Evolutionary conservation across 2,113 vertebrate genomes (phyloP).

Genomic region (Rhineura floridana): DNA sequence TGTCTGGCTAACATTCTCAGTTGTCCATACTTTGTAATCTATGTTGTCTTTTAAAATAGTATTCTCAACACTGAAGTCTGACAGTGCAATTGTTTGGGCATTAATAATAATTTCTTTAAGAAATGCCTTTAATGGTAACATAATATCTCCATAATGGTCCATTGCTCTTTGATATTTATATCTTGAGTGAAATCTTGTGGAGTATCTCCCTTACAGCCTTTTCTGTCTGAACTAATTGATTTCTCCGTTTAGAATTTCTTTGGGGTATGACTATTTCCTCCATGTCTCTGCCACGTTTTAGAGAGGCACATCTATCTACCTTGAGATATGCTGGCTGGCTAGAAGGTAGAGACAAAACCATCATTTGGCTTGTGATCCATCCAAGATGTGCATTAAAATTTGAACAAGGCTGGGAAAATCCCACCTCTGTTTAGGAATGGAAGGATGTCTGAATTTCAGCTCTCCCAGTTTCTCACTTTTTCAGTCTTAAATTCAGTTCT

Average conservation of each 20-base stretch:
- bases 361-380: not conserved
- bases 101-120: slow-evolving; percentile 34
- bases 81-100: slow-evolving; percentile 22
- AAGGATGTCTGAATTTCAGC: too few relatives aligned
- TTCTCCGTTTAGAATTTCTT: slow-evolving; percentile 7
- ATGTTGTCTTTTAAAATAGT: slow-evolving; percentile 17
- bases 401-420: not conserved
- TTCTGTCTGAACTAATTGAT: slow-evolving; percentile 3
- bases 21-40: slow-evolving; percentile 28
- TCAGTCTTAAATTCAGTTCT: too few relatives aligned
- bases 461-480: too few relatives aligned
- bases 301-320: not conserved
- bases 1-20: slow-evolving; percentile 15
- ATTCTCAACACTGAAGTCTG: slow-evolving; percentile 2
- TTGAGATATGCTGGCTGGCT: not conserved
- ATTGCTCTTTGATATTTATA: slow-evolving; percentile 32
- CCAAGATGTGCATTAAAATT: not conserved
- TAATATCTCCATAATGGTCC: slow-evolving; percentile 25
- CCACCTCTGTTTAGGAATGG: too few relatives aligned
- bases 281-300: not conserved
- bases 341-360: not conserved
- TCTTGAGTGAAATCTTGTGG: slow-evolving; percentile 14
- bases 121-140: slow-evolving; percentile 34
- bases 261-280: not conserved
- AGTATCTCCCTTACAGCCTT: slow-evolving; percentile 4